phyloP scores from a whole-genome alignment of 2,113 vertebrate genomes.

The Collichthys lucidus region DNA sequence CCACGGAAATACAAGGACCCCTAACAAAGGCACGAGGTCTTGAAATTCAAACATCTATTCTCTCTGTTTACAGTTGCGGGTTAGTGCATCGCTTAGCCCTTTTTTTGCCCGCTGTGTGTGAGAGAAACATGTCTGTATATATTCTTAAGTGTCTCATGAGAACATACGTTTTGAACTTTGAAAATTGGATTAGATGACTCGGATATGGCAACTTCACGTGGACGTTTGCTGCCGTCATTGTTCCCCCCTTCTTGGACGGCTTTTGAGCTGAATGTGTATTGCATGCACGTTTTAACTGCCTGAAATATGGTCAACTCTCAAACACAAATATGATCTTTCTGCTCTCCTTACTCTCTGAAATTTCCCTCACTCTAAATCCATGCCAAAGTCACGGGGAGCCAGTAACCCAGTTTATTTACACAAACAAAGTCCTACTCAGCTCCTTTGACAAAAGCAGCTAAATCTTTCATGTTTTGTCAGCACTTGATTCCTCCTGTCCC shows the following conservation, averaged over 20 bases:
- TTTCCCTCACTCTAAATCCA: constrained; percentile 81
- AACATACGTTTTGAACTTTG: constrained; percentile 50
- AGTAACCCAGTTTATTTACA: constrained; percentile 99
- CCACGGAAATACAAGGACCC: constrained; percentile 53
- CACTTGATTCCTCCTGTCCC: constrained; percentile 99
- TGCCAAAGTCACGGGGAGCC: constrained; percentile 94
- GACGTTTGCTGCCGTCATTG: constrained; percentile 23
- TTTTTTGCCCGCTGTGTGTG: constrained; percentile 10
- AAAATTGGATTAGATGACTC: constrained; percentile 60
- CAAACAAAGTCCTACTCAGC: constrained; percentile 99
- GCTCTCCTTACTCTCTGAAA: constrained; percentile 44
- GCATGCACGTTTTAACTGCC: constrained; percentile 1
- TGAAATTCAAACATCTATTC: constrained; percentile 18
- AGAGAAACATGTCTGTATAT: constrained; percentile 43
- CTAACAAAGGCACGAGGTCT: constrained; percentile 38
- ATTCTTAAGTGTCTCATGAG: constrained; percentile 43
- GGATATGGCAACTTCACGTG: constrained; percentile 2
- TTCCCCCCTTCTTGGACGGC: not conserved
- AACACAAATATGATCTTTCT: constrained; percentile 57
- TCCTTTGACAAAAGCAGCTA: constrained; percentile 99
- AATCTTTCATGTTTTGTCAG: constrained; percentile 99
- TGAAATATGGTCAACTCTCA: constrained; percentile 4
- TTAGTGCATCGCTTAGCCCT: constrained; percentile 10
- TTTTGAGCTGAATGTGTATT: not conserved
- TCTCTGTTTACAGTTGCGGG: constrained; percentile 40